A percentile compares a stretch with the other conserved stretches of the same genome.
These are phyloP conservation scores for Anisognathus igniventris DNA, from an alignment of 2,797 vertebrate genomes.

Conservation along the genomic window DNA sequence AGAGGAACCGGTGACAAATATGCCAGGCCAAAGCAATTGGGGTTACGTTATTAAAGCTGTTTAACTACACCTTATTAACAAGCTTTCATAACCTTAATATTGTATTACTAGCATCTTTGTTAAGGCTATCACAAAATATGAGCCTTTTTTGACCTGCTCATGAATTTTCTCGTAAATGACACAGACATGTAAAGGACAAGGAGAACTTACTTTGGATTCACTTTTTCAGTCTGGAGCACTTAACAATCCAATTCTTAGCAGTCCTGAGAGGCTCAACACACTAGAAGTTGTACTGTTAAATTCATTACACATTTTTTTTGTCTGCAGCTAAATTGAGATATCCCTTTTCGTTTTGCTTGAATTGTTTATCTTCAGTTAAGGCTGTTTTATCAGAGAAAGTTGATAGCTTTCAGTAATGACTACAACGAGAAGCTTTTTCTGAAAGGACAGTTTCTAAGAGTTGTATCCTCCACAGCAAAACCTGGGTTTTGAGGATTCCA, in stretches of 20 bases:
- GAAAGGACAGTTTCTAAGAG: background rate
- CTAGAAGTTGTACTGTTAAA: background rate
- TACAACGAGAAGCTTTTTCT: background rate
- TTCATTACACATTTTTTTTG: background rate
- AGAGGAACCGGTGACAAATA: background rate
- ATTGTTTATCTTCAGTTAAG: background rate
- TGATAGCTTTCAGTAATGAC: background rate
- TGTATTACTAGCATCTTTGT: background rate
- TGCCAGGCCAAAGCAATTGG: background rate
- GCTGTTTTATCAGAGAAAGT: background rate
- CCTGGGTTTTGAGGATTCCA: background rate
- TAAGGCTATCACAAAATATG: background rate
- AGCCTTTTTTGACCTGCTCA: background rate
- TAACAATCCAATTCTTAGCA: background rate
- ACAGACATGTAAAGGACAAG: background rate
- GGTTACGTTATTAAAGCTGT: background rate
- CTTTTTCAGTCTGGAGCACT: background rate
- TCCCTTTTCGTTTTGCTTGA: background rate
- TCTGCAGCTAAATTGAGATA: background rate
- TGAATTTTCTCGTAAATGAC: background rate
- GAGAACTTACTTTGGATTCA: background rate
- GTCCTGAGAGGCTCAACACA: background rate
- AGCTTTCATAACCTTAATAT: background rate
- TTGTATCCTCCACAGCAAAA: background rate
- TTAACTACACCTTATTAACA: background rate